Evolutionary conservation across 2,113 vertebrate species (phyloP), one percentile per base, ranked within the genome.

Genomic region (Prunella himalayana): DNA sequence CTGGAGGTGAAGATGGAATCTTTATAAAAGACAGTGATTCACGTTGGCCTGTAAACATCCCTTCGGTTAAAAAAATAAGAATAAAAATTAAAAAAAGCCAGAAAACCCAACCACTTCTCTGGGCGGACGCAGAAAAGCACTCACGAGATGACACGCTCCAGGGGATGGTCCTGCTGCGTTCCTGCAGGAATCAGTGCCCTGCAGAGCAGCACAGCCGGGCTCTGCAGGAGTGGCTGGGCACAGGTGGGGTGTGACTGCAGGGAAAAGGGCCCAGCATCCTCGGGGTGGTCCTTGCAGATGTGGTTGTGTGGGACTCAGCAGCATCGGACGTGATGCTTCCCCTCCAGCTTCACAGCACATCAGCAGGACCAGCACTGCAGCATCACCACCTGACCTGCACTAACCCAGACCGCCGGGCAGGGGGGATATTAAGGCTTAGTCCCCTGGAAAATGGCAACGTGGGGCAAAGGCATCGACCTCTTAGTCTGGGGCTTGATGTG

Each of bases 1-100:
- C 98, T 97, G 97, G 97, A 97, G 92, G 96, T 98, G 98, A 98
- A 97, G 97, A 96, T 98, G 97, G 97, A 98, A 98, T 99, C 98
- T 99, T 98, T 99, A 99, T 99, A 99, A 99, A 99, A 99, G 98
- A 99, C 97, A 98, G 98, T 98, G 98, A 97, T 98, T 98, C 98
- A 98, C 95, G 97, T 96, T 98, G 96, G 97, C 97, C 95, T 99
- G 98, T 99, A 99, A 99, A 99, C 98, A 98, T 98, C 93, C 94
- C 94, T 96, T 97, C 1, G 47, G 86, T 92, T 97, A 95, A 97
- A 97, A 91, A 82, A 89, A 88, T 82, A 95, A 88, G 91, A 93
- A 88, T 78, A 97, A 71, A 90, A 83, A 82, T 47, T 75, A 20
- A 66, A 73, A 84, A 86, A 79, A 90, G 75, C 50, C 95, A 97